Evolutionary conservation across 1,140 invertebrate genomes (phyloP).

Genomic region (Bombus pascuorum): DNA sequence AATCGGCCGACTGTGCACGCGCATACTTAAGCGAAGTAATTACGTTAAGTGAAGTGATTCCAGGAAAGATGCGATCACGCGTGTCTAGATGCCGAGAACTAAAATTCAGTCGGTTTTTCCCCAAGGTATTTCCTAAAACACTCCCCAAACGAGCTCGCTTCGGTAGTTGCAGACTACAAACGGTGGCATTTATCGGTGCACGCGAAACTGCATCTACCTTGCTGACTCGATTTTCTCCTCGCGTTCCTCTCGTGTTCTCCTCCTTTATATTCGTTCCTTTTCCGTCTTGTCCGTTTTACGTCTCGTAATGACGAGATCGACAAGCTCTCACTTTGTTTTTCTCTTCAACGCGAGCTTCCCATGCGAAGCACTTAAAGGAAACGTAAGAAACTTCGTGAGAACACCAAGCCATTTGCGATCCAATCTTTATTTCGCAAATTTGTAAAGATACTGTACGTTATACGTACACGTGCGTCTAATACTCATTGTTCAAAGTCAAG

Average conservation of each 20-base stretch:
- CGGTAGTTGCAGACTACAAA: slow-evolving; percentile 15
- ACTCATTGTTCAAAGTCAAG: slow-evolving; percentile 26
- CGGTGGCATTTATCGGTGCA: slow-evolving; percentile 31
- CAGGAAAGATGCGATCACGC: neutral
- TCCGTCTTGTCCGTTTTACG: neutral
- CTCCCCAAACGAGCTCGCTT: neutral
- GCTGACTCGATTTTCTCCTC: neutral
- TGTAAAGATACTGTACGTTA: slow-evolving; percentile 36
- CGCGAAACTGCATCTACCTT: neutral
- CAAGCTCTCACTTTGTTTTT: neutral
- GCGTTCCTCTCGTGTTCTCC: neutral
- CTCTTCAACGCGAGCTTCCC: neutral
- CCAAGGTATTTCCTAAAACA: too few relatives aligned
- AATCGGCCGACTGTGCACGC: neutral
- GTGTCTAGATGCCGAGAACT: neutral
- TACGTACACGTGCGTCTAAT: slow-evolving; percentile 36
- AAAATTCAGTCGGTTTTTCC: neutral
- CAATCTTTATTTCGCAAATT: slow-evolving; percentile 8
- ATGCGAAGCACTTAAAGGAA: neutral
- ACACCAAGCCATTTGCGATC: slow-evolving; percentile 16
- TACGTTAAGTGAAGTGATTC: neutral
- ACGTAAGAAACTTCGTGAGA: neutral
- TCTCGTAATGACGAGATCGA: slow-evolving; percentile 7
- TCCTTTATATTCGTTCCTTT: neutral
- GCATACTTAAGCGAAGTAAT: neutral